Evolutionary conservation across 2,888 invertebrate species (phyloP).

Genomic region (Meghimatium bilineatum): DNA sequence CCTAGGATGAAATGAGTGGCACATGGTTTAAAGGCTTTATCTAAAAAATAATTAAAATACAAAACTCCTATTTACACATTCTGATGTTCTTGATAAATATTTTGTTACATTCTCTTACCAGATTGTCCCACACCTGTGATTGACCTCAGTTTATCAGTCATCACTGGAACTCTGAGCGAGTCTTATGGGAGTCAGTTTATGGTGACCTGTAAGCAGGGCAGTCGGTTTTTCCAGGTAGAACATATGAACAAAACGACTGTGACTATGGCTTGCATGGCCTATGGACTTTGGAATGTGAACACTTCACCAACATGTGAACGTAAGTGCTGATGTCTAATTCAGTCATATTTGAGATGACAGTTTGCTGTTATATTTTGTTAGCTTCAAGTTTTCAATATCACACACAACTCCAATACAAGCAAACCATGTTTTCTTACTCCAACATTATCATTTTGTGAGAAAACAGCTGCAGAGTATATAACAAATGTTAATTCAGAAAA

Average conservation of each 20-base stretch:
- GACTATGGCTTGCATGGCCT: slow-evolving; percentile 56
- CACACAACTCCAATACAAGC: too few species aligned
- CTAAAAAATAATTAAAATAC: too few species aligned
- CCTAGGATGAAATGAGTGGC: too few species aligned
- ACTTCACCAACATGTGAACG: slow-evolving; percentile 58
- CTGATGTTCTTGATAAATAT: background rate
- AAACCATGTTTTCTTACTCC: too few species aligned
- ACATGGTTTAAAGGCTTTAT: too few species aligned
- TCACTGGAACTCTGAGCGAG: slow-evolving; percentile 38
- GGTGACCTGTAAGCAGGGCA: slow-evolving; percentile 61
- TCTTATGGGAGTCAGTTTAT: slow-evolving; percentile 55
- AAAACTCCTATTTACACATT: background rate
- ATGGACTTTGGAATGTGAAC: slow-evolving; percentile 60
- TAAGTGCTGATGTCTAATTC: slow-evolving; percentile 47
- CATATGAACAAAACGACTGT: slow-evolving; percentile 50
- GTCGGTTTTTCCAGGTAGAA: slow-evolving; percentile 59
- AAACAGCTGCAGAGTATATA: too few species aligned
- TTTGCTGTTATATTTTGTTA: too few species aligned
- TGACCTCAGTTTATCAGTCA: slow-evolving; percentile 51
- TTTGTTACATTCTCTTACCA: slow-evolving; percentile 45
- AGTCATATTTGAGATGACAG: too few species aligned
- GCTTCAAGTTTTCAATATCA: too few species aligned
- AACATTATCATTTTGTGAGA: too few species aligned
- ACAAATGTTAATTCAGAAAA: too few species aligned
- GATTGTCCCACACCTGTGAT: slow-evolving; percentile 61